These are phyloP conservation scores for Flexamia atlantica DNA, from an alignment of 2,888 invertebrate species.

Conservation along the genomic window DNA sequence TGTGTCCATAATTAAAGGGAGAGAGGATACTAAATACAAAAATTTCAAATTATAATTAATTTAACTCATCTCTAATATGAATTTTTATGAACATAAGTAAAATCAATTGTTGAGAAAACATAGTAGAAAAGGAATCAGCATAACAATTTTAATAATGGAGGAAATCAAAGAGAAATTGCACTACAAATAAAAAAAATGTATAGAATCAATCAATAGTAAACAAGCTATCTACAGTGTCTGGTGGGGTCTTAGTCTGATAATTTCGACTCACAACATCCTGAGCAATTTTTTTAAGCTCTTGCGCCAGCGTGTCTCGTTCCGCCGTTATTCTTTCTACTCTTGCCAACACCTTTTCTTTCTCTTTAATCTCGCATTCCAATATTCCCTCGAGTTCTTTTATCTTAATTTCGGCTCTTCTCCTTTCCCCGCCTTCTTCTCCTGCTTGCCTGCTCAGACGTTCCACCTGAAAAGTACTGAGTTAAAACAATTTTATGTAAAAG, in stretches of 20 bases:
- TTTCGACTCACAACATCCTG: conserved; percentile 64
- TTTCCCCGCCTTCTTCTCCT: conserved; percentile 90
- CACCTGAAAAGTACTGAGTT: conserved; percentile 75
- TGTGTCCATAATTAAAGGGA: too few species aligned
- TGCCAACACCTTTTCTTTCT: conserved; percentile 74
- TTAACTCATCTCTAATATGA: too few species aligned
- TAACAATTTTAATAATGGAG: too few species aligned
- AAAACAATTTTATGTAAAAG: too few species aligned
- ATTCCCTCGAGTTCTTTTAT: conserved; percentile 81
- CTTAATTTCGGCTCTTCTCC: conserved; percentile 83
- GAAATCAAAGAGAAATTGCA: not conserved
- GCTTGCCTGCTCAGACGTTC: conserved; percentile 90
- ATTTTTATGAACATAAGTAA: too few species aligned
- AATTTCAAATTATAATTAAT: too few species aligned
- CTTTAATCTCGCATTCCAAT: conserved; percentile 72
- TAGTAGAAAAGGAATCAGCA: too few species aligned
- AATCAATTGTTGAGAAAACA: too few species aligned
- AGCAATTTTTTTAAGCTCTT: conserved; percentile 75
- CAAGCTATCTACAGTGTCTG: conserved; percentile 34
- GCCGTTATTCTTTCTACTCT: conserved; percentile 76
- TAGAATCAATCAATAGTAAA: conserved; percentile 10
- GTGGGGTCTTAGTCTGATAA: not conserved
- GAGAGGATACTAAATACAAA: too few species aligned
- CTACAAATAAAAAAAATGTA: not conserved
- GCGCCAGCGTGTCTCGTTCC: conserved; percentile 77